Conservation (phyloP, 2,113 vertebrate species). For the Erpornis zantholeuca region DNA sequence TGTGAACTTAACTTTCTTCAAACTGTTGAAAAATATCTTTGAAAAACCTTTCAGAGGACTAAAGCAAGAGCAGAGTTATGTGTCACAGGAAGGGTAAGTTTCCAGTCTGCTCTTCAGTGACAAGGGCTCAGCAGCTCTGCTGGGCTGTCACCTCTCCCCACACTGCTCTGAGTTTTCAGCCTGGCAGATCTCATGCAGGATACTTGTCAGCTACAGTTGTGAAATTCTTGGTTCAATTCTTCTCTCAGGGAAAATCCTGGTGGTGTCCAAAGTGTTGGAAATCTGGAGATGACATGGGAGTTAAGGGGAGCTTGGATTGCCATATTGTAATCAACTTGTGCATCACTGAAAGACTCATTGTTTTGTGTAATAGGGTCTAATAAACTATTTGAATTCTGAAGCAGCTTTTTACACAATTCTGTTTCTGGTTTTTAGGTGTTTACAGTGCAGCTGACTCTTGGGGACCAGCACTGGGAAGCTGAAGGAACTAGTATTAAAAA, state of each 20-base stretch:
- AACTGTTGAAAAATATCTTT: not conserved
- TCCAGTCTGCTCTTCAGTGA: not conserved
- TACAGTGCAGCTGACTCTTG: conserved; percentile 88
- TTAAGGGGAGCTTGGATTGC: not conserved
- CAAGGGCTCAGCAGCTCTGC: not conserved
- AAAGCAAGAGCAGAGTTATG: not conserved
- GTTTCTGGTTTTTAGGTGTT: conserved; percentile 79
- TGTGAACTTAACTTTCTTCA: not conserved
- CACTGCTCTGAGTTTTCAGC: not conserved
- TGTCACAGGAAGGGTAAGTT: not conserved
- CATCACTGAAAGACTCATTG: not conserved
- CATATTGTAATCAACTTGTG: not conserved
- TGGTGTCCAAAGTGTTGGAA: not conserved
- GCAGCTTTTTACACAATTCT: not conserved
- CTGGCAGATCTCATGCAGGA: not conserved
- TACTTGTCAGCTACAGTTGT: not conserved
- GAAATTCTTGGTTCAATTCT: not conserved
- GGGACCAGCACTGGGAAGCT: conserved; percentile 92
- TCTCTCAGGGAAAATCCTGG: not conserved
- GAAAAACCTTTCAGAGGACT: not conserved
- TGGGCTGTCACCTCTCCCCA: not conserved
- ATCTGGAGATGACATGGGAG: not conserved
- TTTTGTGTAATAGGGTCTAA: not conserved
- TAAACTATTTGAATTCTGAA: not conserved
- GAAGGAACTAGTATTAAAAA: conserved; percentile 96